phyloP scores from a whole-genome alignment of 2,797 vertebrate genomes.

The Chanos chanos region DNA sequence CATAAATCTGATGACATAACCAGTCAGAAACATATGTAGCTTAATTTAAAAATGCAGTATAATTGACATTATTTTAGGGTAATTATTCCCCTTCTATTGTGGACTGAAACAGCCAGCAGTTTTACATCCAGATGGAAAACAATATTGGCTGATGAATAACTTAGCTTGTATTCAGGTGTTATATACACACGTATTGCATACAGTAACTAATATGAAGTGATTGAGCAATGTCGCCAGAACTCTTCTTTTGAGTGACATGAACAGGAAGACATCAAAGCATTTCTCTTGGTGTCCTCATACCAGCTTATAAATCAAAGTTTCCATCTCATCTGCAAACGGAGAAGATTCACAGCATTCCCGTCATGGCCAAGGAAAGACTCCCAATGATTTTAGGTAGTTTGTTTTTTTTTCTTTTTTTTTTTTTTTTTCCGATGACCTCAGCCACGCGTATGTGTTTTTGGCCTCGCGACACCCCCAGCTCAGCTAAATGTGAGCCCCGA shows the following conservation, averaged over 20 bases:
- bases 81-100: too few relatives aligned
- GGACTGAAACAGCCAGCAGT: too few relatives aligned
- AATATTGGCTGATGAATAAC: too few relatives aligned
- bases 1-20: too few relatives aligned
- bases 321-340: constrained; percentile 13
- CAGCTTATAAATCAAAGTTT: neutral
- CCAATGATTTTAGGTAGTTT: constrained; percentile 18
- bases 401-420: constrained; percentile 31
- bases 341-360: constrained; percentile 17
- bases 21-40: too few relatives aligned
- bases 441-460: constrained; percentile 37
- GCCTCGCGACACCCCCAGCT: constrained; percentile 47
- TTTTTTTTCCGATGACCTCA: constrained; percentile 40
- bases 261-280: constrained; percentile 34
- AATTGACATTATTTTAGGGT: too few relatives aligned
- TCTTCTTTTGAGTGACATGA: constrained; percentile 36
- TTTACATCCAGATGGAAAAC: too few relatives aligned
- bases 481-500: constrained; percentile 63
- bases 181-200: too few relatives aligned
- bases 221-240: too few relatives aligned
- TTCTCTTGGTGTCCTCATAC: neutral
- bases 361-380: constrained; percentile 44
- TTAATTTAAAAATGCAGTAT: too few relatives aligned
- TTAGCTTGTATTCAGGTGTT: too few relatives aligned
- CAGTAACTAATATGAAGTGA: too few relatives aligned